These are phyloP conservation scores for Ciona savignyi DNA, from an alignment of 23 tunicate genomes.

Conservation along the genomic window DNA sequence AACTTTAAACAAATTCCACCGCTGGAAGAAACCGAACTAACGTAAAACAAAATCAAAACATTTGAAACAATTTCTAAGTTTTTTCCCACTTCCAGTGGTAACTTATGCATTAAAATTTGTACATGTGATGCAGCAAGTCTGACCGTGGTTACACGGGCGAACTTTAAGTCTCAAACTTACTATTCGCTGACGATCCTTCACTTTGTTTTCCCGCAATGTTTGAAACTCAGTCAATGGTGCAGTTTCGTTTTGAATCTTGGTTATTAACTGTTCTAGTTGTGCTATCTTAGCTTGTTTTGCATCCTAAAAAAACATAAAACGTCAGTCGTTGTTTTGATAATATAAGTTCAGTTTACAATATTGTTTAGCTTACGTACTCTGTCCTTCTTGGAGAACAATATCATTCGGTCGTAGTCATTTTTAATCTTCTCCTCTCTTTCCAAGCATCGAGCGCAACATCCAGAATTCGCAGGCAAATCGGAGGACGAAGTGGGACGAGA, in stretches of 20 bases:
- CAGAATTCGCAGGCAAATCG: background rate
- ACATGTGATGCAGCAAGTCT: too few species aligned
- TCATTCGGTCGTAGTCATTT: conserved; percentile 77
- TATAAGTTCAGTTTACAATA: background rate
- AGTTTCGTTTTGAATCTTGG: conserved; percentile 21
- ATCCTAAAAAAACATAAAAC: conserved; percentile 36
- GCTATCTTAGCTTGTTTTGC: conserved; percentile 55
- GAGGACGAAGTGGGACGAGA: background rate
- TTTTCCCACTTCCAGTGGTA: too few species aligned
- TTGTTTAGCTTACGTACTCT: conserved; percentile 34
- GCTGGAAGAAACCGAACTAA: too few species aligned
- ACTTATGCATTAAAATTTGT: too few species aligned
- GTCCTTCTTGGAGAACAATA: conserved; percentile 76
- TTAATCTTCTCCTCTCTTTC: conserved; percentile 68
- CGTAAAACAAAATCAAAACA: too few species aligned
- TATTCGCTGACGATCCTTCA: conserved; percentile 23
- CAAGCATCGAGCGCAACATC: conserved; percentile 50
- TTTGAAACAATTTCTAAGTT: too few species aligned
- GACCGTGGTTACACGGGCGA: too few species aligned
- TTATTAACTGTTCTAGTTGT: conserved; percentile 42
- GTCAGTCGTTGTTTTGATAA: background rate
- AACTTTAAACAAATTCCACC: too few species aligned
- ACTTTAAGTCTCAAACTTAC: conserved; percentile 10
- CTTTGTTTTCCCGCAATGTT: conserved; percentile 33
- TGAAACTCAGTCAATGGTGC: conserved; percentile 33